These are phyloP conservation scores for Nansenia antarctica DNA, from an alignment of 2,113 vertebrate species.

Conservation along the genomic window DNA sequence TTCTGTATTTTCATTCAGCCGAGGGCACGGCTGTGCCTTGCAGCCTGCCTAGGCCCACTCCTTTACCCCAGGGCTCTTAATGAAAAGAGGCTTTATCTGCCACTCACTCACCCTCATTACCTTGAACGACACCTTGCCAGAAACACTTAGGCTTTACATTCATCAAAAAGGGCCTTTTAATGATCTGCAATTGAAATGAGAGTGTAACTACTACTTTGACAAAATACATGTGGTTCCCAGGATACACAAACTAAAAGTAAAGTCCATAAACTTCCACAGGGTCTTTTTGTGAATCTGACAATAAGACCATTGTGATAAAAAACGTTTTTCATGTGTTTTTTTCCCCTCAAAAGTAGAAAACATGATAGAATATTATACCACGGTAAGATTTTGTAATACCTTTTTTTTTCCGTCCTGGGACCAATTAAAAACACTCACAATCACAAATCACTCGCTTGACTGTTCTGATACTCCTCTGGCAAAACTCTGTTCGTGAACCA, in stretches of 20 bases:
- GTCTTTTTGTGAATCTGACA: neutral
- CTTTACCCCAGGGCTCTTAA: constrained; percentile 41
- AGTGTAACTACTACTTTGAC: constrained; percentile 5
- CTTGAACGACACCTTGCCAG: constrained; percentile 51
- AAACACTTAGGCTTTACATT: constrained; percentile 55
- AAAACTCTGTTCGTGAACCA: constrained; percentile 31
- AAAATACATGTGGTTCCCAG: constrained; percentile 12
- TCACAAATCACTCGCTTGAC: constrained; percentile 39
- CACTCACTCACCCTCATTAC: constrained; percentile 46
- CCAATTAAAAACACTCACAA: constrained; percentile 10
- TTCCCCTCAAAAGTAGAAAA: too few species aligned
- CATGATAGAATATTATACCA: neutral
- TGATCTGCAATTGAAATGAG: constrained; percentile 35
- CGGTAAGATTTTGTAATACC: constrained; percentile 13
- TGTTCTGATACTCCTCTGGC: constrained; percentile 16
- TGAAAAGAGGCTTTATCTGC: constrained; percentile 67
- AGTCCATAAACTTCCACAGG: constrained; percentile 5
- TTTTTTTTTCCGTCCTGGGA: constrained; percentile 25
- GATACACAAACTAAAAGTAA: neutral
- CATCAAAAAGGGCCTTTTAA: constrained; percentile 43
- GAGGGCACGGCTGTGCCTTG: constrained; percentile 54
- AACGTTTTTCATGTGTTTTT: too few species aligned
- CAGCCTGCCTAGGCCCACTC: constrained; percentile 48
- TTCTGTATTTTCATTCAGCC: constrained; percentile 63
- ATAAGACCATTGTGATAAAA: constrained; percentile 21